Conservation (phyloP, 1,140 invertebrate genomes). For the Trichogramma pretiosum region DNA sequence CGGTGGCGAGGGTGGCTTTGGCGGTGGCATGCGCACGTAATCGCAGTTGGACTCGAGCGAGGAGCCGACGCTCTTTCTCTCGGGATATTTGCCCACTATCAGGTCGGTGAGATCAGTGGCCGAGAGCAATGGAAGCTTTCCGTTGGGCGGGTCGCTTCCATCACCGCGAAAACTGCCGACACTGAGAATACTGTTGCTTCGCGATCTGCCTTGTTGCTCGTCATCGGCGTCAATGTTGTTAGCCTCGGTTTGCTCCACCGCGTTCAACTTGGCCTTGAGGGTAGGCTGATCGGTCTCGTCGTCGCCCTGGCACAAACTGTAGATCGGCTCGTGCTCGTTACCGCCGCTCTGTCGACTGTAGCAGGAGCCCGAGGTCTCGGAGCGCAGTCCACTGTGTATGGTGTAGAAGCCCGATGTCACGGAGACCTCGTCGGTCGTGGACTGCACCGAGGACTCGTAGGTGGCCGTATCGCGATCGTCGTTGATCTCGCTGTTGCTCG, state of each 20-base stretch:
- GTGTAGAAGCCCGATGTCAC: constrained; percentile 44
- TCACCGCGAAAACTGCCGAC: constrained; percentile 73
- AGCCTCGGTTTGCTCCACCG: not conserved
- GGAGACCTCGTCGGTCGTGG: constrained; percentile 41
- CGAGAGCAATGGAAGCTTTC: constrained; percentile 64
- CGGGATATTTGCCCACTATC: constrained; percentile 73
- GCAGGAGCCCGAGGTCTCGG: constrained; percentile 27
- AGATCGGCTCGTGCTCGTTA: constrained; percentile 15
- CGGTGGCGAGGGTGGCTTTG: constrained; percentile 50
- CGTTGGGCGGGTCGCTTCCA: constrained; percentile 67
- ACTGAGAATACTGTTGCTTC: constrained; percentile 69
- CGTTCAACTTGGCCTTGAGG: not conserved
- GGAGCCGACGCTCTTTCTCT: constrained; percentile 67
- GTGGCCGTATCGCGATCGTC: constrained; percentile 37
- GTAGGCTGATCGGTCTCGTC: constrained; percentile 20
- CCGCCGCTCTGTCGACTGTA: constrained; percentile 8
- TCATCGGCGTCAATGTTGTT: constrained; percentile 16
- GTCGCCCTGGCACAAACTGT: constrained; percentile 15
- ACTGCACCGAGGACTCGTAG: constrained; percentile 38
- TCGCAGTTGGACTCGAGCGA: constrained; percentile 81
- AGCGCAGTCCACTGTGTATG: constrained; percentile 40
- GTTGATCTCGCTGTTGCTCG: constrained; percentile 59
- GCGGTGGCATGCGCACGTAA: constrained; percentile 73
- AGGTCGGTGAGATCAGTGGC: constrained; percentile 73
- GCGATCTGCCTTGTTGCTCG: constrained; percentile 37